A percentile compares a stretch with the other conserved stretches of the same genome.
Evolutionary conservation across 2,797 vertebrate species (phyloP).

Genomic region (Neosilurus mollespiculum): DNA sequence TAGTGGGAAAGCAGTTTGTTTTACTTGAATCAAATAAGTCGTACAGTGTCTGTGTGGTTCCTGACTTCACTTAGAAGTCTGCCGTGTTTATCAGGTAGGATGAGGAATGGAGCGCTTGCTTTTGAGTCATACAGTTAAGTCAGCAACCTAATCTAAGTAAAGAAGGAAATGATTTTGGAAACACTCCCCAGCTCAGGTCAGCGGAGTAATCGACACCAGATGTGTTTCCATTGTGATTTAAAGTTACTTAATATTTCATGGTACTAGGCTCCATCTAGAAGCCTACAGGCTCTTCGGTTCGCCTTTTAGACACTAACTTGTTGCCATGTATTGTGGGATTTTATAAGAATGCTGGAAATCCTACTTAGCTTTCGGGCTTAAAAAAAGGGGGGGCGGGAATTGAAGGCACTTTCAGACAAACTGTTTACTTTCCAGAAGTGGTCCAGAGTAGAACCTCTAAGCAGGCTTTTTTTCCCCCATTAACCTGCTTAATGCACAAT

Average conservation of each 20-base stretch:
- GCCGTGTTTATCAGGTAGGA: background rate
- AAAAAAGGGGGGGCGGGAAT: background rate
- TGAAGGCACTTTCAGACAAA: background rate
- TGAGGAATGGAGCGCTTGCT: background rate
- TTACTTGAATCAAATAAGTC: background rate
- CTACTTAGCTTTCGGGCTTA: background rate
- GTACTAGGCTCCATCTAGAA: background rate
- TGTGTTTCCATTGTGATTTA: conserved; percentile 4
- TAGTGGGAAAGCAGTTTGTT: background rate
- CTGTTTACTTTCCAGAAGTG: background rate
- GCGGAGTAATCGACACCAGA: conserved; percentile 8
- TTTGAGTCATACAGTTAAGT: background rate
- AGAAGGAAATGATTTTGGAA: conserved; percentile 2
- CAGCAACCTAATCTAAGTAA: background rate
- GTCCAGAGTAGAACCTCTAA: background rate
- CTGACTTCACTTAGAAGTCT: background rate
- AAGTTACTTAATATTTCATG: background rate
- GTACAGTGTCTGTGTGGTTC: background rate
- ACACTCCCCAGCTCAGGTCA: conserved; percentile 4
- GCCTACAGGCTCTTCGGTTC: background rate
- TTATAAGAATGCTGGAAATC: background rate
- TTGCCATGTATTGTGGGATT: background rate
- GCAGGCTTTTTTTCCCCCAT: background rate
- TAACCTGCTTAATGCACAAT: too few relatives aligned
- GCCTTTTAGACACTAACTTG: background rate